Conservation (phyloP, 2,888 invertebrate genomes). For the Tortricodes alternella region DNA sequence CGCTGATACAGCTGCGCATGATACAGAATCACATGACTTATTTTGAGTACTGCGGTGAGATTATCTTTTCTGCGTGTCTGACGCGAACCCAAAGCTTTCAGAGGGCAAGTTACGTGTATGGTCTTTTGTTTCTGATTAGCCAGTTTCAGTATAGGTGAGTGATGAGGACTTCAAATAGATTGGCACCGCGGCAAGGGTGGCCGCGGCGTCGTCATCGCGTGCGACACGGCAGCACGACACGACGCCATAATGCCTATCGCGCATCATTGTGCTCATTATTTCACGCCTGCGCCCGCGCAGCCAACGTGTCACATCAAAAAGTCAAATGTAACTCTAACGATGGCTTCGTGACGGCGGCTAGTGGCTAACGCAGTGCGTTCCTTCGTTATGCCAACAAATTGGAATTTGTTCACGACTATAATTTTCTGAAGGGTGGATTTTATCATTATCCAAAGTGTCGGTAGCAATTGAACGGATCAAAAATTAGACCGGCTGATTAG, state of each 20-base stretch:
- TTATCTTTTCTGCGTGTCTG: too few relatives aligned
- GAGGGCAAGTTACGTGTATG: too few relatives aligned
- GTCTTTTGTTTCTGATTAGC: too few relatives aligned
- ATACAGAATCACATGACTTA: too few relatives aligned
- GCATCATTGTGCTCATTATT: constrained; percentile 33
- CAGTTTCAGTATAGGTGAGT: not conserved
- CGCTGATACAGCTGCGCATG: too few relatives aligned
- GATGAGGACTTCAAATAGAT: too few relatives aligned
- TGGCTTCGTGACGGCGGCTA: constrained; percentile 37
- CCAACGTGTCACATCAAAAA: constrained; percentile 36
- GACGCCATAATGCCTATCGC: constrained; percentile 24
- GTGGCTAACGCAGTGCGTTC: constrained; percentile 14
- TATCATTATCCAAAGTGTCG: too few relatives aligned
- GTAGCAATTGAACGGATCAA: too few relatives aligned
- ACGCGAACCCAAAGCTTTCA: too few relatives aligned
- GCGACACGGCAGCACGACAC: constrained; percentile 36
- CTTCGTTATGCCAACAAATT: constrained; percentile 22
- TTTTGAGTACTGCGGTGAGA: too few relatives aligned
- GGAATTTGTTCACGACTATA: constrained; percentile 15
- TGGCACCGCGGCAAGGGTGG: too few relatives aligned
- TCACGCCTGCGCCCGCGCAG: constrained; percentile 30
- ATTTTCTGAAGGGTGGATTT: not conserved
- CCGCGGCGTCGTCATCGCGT: constrained; percentile 36
- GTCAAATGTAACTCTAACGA: constrained; percentile 42
- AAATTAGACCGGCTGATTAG: too few relatives aligned